Percentiles rank a stretch among this genome's conserved stretches.
phyloP scores from a whole-genome alignment of 2,113 vertebrate species.

The Struthio camelus region DNA sequence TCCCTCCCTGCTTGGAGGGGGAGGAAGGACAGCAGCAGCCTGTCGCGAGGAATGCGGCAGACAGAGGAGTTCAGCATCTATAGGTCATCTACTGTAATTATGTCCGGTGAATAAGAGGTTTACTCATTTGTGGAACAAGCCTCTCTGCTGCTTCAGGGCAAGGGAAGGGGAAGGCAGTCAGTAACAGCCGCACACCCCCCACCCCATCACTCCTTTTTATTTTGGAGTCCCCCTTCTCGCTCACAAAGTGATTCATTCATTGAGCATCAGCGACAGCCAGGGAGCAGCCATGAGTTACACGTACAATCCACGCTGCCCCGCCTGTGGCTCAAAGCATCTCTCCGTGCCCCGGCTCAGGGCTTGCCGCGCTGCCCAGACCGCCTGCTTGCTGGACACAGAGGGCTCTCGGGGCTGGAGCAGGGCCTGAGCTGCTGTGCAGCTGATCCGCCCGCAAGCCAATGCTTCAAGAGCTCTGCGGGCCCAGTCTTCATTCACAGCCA shows the following conservation, averaged over 20 bases:
- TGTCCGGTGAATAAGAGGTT: not conserved
- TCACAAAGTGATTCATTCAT: not conserved
- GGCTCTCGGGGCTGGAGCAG: not conserved
- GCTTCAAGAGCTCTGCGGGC: not conserved
- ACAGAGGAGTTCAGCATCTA: not conserved
- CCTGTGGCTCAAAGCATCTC: not conserved
- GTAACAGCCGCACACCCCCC: not conserved
- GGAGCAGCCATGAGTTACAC: rapidly evolving
- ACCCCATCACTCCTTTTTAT: rapidly evolving
- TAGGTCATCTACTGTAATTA: not conserved
- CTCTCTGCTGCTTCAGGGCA: too few relatives aligned
- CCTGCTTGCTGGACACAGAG: not conserved
- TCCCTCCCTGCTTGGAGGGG: rapidly evolving
- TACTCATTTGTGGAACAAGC: not conserved
- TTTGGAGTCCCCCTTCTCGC: rapidly evolving
- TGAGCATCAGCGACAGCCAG: not conserved
- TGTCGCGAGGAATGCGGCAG: not conserved
- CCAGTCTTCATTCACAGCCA: not conserved
- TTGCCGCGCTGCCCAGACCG: not conserved
- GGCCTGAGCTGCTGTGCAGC: not conserved
- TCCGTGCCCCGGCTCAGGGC: rapidly evolving
- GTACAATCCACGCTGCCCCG: rapidly evolving
- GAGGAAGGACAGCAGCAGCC: not conserved
- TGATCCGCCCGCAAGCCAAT: not conserved
- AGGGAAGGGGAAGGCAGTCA: too few relatives aligned